These are phyloP conservation scores for Hippocampus guttulatus DNA, from an alignment of 2,113 vertebrate species.

Conservation along the genomic window DNA sequence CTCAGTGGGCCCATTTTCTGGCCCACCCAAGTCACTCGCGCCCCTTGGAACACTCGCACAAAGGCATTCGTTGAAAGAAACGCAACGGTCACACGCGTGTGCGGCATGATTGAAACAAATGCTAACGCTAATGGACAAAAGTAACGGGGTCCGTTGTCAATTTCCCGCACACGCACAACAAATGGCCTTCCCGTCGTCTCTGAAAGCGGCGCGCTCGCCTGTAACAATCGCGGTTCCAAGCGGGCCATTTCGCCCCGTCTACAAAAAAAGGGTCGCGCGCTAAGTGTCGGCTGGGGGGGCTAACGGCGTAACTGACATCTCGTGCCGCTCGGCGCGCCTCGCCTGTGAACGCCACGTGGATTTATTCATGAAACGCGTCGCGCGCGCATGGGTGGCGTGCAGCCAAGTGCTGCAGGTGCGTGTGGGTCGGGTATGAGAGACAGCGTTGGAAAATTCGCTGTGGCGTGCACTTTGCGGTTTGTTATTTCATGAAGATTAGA, in stretches of 20 bases:
- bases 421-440: not conserved
- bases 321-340: not conserved
- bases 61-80: not conserved
- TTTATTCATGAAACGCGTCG: constrained; percentile 45
- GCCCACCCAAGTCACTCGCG: constrained; percentile 43
- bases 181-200: constrained; percentile 14
- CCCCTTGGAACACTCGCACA: not conserved
- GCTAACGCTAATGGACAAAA: constrained; percentile 9
- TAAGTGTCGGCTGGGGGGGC: constrained; percentile 8
- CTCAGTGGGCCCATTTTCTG: constrained; percentile 43
- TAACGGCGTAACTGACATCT: not conserved
- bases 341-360: constrained; percentile 14
- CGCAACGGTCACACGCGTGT: not conserved
- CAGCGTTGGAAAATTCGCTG: not conserved
- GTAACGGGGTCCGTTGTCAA: not conserved
- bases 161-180: constrained; percentile 14
- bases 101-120: constrained; percentile 18
- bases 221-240: not conserved
- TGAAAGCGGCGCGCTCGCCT: not conserved
- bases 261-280: not conserved
- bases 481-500: too few relatives aligned
- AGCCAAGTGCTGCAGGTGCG: not conserved
- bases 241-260: constrained; percentile 15
- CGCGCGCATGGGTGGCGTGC: not conserved
- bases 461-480: not conserved